A percentile compares a stretch with the other conserved stretches of the same genome.
phyloP scores from a whole-genome alignment of 1,140 invertebrate genomes.

The Thaumatotibia leucotreta region DNA sequence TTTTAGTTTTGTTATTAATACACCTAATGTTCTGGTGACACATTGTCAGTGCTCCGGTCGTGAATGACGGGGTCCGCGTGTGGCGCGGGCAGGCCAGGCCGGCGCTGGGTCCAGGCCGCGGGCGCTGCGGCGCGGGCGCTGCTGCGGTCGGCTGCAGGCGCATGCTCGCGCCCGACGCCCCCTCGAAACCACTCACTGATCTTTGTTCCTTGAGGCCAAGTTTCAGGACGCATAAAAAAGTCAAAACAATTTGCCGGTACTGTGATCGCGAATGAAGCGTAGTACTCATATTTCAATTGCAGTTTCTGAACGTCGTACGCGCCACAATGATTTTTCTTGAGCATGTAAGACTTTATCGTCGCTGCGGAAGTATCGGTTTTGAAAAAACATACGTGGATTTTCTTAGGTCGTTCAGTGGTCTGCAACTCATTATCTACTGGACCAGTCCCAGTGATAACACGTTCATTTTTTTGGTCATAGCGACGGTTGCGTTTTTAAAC shows the following conservation, averaged over 20 bases:
- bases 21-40: not conserved
- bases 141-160: no score
- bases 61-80: not conserved
- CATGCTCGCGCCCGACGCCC: not conserved
- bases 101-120: not conserved
- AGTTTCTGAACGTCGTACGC: not conserved
- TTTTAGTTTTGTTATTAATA: not conserved
- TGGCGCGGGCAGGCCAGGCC: not conserved
- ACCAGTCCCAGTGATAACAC: not conserved
- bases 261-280: not conserved
- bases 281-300: not conserved
- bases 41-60: not conserved
- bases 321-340: not conserved
- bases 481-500: no score
- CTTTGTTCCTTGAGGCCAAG: not conserved
- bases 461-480: not conserved
- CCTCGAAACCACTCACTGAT: not conserved
- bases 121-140: not conserved
- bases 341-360: not conserved
- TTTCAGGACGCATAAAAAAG: not conserved
- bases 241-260: not conserved
- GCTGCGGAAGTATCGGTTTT: not conserved
- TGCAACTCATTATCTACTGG: not conserved
- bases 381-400: not conserved
- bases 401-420: not conserved